Evolutionary conservation across 2,797 vertebrate species (phyloP).

Genomic region (Poecile montanus): DNA sequence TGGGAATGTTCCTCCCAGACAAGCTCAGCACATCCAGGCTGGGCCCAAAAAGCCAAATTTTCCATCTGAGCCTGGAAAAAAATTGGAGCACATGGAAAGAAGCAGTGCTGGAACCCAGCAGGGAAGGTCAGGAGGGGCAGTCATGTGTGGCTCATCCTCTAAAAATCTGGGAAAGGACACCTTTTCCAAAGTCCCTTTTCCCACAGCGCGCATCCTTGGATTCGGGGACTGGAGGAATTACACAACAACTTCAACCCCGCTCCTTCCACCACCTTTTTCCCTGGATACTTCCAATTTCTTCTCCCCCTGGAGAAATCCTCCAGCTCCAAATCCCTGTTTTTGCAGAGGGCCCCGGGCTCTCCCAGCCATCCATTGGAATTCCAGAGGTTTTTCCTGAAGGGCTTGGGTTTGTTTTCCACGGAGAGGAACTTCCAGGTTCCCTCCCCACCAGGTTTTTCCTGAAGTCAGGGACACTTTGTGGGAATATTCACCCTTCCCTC

Average conservation of each 20-base stretch:
- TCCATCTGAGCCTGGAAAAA: background rate
- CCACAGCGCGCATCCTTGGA: background rate
- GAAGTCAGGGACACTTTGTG: background rate
- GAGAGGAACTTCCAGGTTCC: background rate
- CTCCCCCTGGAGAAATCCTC: background rate
- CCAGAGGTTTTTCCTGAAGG: background rate
- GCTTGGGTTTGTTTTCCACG: background rate
- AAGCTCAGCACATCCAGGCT: background rate
- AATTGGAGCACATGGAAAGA: background rate
- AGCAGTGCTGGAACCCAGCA: background rate
- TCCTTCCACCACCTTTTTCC: background rate
- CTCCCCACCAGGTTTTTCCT: background rate
- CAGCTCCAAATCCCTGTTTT: background rate
- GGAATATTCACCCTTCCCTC: background rate
- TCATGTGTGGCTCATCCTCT: background rate
- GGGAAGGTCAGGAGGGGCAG: background rate
- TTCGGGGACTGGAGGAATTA: accelerated
- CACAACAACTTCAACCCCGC: background rate
- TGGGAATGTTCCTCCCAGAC: background rate
- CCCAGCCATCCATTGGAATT: background rate
- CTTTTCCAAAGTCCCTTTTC: background rate
- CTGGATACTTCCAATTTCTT: background rate
- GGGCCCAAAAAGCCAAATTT: background rate
- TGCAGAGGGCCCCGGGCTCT: background rate
- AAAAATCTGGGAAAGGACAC: background rate